phyloP scores from a whole-genome alignment of 2,113 vertebrate genomes.

The Phalacrocorax aristotelis region DNA sequence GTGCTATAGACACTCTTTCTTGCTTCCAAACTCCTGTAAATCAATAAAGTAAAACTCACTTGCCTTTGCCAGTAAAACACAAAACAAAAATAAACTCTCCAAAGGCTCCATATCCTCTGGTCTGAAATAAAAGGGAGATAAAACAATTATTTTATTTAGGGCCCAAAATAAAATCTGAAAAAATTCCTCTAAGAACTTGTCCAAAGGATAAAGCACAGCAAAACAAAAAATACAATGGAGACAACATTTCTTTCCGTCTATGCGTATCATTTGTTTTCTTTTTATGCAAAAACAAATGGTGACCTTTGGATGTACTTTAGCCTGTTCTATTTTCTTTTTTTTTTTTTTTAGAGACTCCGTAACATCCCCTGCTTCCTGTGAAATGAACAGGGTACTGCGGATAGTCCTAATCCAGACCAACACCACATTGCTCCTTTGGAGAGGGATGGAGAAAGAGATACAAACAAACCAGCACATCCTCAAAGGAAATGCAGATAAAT shows the following conservation, averaged over 20 bases:
- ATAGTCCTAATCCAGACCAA: background rate
- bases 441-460: background rate
- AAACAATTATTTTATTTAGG: slow-evolving; percentile 1
- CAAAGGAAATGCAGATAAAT: slow-evolving; percentile 37
- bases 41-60: background rate
- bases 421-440: background rate
- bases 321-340: background rate
- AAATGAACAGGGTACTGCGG: background rate
- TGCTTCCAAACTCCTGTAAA: background rate
- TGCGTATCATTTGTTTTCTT: background rate
- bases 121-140: background rate
- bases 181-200: background rate
- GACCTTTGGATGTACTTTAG: slow-evolving; percentile 8
- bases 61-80: background rate
- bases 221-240: background rate
- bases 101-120: background rate
- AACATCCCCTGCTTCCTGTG: background rate
- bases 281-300: background rate
- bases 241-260: background rate
- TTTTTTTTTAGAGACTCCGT: background rate
- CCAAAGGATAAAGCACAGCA: background rate
- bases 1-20: background rate
- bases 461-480: background rate
- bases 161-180: background rate
- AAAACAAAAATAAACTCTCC: background rate